Evolutionary conservation across 2,113 vertebrate species (phyloP).

Genomic region (Varanus komodoensis): DNA sequence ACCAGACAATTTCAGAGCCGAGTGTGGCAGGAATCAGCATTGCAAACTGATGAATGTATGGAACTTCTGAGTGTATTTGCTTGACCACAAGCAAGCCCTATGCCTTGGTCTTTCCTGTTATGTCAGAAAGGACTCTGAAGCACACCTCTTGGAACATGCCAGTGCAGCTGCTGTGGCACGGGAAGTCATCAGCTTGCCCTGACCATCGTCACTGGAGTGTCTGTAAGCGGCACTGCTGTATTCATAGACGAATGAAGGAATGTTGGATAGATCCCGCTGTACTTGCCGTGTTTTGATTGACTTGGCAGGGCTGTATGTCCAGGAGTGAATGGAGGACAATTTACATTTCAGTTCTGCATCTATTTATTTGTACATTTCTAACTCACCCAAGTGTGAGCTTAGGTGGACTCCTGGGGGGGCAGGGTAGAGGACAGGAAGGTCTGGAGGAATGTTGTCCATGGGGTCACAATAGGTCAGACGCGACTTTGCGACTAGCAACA

Average conservation of each 20-base stretch:
- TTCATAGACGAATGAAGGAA: background rate
- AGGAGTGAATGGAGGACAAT: no score
- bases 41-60: slow-evolving; percentile 4
- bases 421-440: no score
- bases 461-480: no score
- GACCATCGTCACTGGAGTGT: background rate
- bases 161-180: background rate
- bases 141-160: background rate
- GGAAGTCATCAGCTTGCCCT: background rate
- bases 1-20: background rate
- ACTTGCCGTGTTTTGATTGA: background rate
- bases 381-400: no score
- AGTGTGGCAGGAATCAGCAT: background rate
- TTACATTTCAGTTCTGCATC: no score
- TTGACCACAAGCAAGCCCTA: background rate
- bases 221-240: background rate
- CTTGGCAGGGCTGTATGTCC: background rate
- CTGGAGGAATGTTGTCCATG: no score
- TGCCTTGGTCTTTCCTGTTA: background rate
- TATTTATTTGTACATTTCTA: no score
- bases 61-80: background rate
- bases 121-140: background rate
- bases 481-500: no score
- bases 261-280: background rate
- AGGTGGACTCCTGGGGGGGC: no score